These are phyloP conservation scores for Melierax canorus DNA, from an alignment of 2,113 vertebrate species.

Conservation along the genomic window DNA sequence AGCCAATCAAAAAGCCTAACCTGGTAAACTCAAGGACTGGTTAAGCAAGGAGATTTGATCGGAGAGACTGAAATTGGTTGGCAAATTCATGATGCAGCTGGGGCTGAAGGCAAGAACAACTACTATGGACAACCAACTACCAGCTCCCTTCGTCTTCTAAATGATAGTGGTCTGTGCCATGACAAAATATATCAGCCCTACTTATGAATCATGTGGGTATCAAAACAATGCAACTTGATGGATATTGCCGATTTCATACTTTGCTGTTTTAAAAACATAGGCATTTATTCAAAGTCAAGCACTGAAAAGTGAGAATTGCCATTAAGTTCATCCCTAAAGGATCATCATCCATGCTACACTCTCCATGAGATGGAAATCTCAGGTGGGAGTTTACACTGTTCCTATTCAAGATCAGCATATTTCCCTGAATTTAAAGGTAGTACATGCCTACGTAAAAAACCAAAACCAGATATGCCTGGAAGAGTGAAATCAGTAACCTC, in stretches of 20 bases:
- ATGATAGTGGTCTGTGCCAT: background rate
- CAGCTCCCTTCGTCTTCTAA: background rate
- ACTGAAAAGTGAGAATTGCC: background rate
- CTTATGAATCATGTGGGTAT: accelerated
- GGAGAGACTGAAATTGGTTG: background rate
- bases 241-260: background rate
- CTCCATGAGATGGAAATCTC: background rate
- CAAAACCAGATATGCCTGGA: background rate
- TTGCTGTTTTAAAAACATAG: background rate
- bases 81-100: background rate
- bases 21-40: background rate
- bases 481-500: background rate
- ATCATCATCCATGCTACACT: background rate
- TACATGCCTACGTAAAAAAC: background rate
- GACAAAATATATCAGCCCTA: background rate
- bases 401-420: background rate
- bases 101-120: background rate
- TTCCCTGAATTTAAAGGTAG: background rate
- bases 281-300: background rate
- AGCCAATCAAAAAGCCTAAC: background rate
- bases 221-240: background rate
- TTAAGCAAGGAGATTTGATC: background rate
- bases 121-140: background rate
- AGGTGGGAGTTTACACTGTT: background rate
- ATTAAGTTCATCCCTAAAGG: background rate